phyloP scores from a whole-genome alignment of 37 sponge, comb jelly and placozoan species.

The Diacarnus erythraeanus region DNA sequence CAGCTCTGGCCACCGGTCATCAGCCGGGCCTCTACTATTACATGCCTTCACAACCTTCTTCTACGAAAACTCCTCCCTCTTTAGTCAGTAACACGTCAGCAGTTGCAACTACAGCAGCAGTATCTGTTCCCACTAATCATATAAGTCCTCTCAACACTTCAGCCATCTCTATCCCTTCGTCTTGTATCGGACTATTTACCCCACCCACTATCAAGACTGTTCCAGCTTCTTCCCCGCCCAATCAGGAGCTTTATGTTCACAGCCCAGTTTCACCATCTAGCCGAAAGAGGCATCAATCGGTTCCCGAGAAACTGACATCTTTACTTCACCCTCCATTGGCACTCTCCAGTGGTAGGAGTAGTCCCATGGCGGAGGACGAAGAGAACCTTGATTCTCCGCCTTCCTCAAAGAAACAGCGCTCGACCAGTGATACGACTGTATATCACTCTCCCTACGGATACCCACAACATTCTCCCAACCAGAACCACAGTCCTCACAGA shows the following conservation, averaged over 20 bases:
- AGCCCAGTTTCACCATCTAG: slow-evolving; percentile 7
- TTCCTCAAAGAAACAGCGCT: slow-evolving; percentile 20
- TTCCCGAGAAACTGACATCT: slow-evolving; percentile 23
- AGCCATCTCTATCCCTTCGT: not conserved
- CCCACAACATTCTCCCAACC: not conserved
- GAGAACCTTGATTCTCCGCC: slow-evolving; percentile 15
- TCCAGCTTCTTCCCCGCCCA: not conserved
- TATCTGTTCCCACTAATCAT: not conserved
- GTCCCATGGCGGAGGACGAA: slow-evolving; percentile 13
- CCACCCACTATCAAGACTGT: not conserved
- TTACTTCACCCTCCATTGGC: slow-evolving; percentile 12
- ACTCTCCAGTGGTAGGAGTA: not conserved
- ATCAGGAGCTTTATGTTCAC: not conserved
- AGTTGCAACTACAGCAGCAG: not conserved
- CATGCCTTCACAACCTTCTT: slow-evolving; percentile 2
- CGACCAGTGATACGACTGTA: slow-evolving; percentile 21
- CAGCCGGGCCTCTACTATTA: slow-evolving; percentile 24
- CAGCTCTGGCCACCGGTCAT: not conserved
- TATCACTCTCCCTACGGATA: not conserved
- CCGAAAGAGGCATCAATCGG: slow-evolving; percentile 21
- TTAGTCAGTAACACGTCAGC: not conserved
- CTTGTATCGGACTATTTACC: not conserved
- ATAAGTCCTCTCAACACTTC: not conserved
- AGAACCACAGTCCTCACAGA: not conserved
- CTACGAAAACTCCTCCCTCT: not conserved